These are phyloP conservation scores for Naja naja DNA, from an alignment of 2,113 vertebrate genomes.

Conservation along the genomic window DNA sequence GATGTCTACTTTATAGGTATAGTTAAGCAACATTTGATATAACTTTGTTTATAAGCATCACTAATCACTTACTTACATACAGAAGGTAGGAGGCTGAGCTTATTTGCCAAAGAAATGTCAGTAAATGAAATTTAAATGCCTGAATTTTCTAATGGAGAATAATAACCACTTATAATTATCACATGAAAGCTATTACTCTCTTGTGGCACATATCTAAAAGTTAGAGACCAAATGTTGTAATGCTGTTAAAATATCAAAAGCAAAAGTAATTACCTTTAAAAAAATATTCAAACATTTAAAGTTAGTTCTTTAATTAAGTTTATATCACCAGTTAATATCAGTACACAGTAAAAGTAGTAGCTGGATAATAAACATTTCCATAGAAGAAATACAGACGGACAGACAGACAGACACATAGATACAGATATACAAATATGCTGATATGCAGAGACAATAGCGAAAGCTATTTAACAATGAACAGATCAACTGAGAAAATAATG, in stretches of 20 bases:
- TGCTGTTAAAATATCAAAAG: conserved; percentile 11
- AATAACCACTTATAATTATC: conserved; percentile 55
- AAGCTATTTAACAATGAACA: background rate
- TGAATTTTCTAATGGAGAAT: conserved; percentile 50
- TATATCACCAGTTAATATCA: background rate
- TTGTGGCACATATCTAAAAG: conserved; percentile 44
- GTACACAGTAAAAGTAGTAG: background rate
- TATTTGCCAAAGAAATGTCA: conserved; percentile 67
- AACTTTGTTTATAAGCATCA: conserved; percentile 52
- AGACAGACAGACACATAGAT: background rate
- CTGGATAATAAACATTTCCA: background rate
- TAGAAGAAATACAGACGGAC: background rate
- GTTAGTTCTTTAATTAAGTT: conserved; percentile 29
- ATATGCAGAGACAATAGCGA: background rate
- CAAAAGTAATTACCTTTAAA: background rate
- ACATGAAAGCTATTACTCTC: conserved; percentile 35
- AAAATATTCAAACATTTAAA: conserved; percentile 29
- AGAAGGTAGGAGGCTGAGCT: conserved; percentile 60
- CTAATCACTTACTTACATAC: conserved; percentile 58
- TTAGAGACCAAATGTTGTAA: conserved; percentile 35
- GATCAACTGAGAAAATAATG: background rate
- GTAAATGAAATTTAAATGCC: conserved; percentile 56
- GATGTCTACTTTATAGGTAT: conserved; percentile 17
- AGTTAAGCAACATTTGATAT: conserved; percentile 55
- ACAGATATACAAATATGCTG: background rate